Conservation (phyloP, 2,888 invertebrate genomes). For the Phyllotreta striolata region DNA sequence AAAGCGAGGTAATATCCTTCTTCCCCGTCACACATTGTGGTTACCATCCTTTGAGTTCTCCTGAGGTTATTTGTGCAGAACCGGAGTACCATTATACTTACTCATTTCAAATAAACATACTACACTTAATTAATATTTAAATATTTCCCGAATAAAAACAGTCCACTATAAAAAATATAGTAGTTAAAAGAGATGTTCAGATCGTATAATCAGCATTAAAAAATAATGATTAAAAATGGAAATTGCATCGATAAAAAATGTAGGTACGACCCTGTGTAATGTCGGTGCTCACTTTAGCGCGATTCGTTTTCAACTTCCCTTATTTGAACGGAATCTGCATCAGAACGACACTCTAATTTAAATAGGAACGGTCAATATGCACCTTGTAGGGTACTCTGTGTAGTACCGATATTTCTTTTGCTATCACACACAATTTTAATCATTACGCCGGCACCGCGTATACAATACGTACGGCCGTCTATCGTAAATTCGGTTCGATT, state of each 20-base stretch:
- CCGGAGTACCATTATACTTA: no score
- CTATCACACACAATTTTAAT: slow-evolving; percentile 48
- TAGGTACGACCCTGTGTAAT: slow-evolving; percentile 3
- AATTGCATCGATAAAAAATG: no score
- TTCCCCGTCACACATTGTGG: slow-evolving; percentile 11
- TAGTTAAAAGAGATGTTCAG: no score
- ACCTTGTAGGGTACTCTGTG: slow-evolving; percentile 45
- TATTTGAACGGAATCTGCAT: slow-evolving; percentile 32
- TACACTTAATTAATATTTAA: no score
- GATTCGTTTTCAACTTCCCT: slow-evolving; percentile 36
- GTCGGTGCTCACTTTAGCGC: slow-evolving; percentile 19
- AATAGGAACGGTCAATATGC: slow-evolving; percentile 48
- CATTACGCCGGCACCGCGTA: no score
- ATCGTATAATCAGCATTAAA: no score
- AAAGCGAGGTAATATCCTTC: slow-evolving; percentile 6
- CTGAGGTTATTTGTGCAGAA: slow-evolving; percentile 1
- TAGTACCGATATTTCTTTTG: slow-evolving; percentile 45
- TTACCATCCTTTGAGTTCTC: slow-evolving; percentile 8
- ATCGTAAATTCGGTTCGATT: no score
- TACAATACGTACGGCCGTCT: no score
- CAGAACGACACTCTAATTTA: slow-evolving; percentile 45
- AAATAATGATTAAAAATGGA: no score
- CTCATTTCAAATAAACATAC: no score
- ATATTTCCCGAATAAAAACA: no score
- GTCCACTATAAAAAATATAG: no score